A percentile compares a stretch with the other conserved stretches of the same genome.
These are phyloP conservation scores for Halcyon smyrnensis DNA, from an alignment of 2,797 vertebrate genomes.

Conservation along the genomic window DNA sequence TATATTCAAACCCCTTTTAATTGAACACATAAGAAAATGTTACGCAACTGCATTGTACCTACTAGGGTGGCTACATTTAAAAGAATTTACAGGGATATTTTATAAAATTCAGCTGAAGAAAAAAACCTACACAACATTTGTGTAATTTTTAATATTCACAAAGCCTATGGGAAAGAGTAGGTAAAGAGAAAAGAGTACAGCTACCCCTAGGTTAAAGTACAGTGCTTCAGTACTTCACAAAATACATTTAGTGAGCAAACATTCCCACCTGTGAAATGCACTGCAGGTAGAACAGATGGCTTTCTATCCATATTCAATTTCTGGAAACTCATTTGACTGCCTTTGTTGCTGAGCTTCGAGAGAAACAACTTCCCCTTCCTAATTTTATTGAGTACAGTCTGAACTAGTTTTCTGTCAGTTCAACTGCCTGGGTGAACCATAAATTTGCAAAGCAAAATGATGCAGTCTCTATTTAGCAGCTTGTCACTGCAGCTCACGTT, in stretches of 20 bases:
- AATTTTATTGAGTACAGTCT: not conserved
- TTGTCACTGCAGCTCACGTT: not conserved
- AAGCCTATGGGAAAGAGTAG: not conserved
- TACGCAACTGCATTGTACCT: not conserved
- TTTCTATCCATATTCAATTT: not conserved
- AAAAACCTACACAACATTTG: not conserved
- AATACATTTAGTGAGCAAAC: conserved; percentile 12
- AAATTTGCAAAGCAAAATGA: not conserved
- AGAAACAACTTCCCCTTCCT: not conserved
- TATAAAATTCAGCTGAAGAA: not conserved
- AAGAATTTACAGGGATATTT: not conserved
- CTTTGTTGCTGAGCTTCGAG: not conserved
- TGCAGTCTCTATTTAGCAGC: not conserved
- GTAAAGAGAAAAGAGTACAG: not conserved
- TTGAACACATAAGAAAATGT: not conserved
- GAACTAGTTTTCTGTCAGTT: not conserved
- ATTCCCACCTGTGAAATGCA: not conserved
- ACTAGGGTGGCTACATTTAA: not conserved
- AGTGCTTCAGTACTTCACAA: not conserved
- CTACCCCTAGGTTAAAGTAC: not conserved
- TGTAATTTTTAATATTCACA: not conserved
- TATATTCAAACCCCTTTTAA: not conserved
- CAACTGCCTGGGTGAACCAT: not conserved
- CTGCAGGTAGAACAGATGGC: not conserved
- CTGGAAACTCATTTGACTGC: not conserved